phyloP scores from a whole-genome alignment of 1,140 invertebrate genomes.

The Atopsyche davidsoni region DNA sequence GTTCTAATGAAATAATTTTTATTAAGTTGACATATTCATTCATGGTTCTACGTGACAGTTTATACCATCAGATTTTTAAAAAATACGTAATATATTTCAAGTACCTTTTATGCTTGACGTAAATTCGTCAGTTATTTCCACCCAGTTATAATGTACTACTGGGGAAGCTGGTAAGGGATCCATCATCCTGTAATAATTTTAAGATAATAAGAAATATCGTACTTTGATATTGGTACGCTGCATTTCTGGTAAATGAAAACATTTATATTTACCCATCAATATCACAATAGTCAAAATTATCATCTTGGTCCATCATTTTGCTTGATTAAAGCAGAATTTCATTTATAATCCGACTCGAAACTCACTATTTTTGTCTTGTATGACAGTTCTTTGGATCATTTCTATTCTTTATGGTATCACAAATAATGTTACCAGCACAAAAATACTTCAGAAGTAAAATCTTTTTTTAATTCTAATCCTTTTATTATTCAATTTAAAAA shows the following conservation, averaged over 20 bases:
- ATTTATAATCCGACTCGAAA: too few species aligned
- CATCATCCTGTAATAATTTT: slow-evolving; percentile 35
- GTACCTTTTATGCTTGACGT: slow-evolving; percentile 67
- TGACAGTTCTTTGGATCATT: too few species aligned
- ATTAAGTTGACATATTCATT: too few species aligned
- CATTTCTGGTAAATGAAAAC: background rate
- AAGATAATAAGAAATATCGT: background rate
- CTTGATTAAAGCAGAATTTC: too few species aligned
- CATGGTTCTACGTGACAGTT: slow-evolving; percentile 1
- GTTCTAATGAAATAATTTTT: slow-evolving; percentile 49
- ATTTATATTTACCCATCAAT: slow-evolving; percentile 45
- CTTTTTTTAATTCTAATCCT: too few species aligned
- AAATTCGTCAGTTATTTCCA: slow-evolving; percentile 72
- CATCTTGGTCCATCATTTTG: slow-evolving; percentile 30
- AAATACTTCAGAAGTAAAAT: too few species aligned
- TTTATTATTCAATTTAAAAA: too few species aligned
- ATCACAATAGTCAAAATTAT: slow-evolving; percentile 42
- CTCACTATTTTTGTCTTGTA: too few species aligned
- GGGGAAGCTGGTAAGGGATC: slow-evolving; percentile 38
- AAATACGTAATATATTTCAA: too few species aligned
- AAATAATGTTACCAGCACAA: too few species aligned
- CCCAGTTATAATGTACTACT: slow-evolving; percentile 62
- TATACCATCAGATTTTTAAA: slow-evolving; percentile 17
- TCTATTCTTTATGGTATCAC: too few species aligned
- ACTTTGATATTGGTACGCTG: background rate